Evolutionary conservation across 1,140 invertebrate species (phyloP).

Genomic region (Centruroides vittatus): DNA sequence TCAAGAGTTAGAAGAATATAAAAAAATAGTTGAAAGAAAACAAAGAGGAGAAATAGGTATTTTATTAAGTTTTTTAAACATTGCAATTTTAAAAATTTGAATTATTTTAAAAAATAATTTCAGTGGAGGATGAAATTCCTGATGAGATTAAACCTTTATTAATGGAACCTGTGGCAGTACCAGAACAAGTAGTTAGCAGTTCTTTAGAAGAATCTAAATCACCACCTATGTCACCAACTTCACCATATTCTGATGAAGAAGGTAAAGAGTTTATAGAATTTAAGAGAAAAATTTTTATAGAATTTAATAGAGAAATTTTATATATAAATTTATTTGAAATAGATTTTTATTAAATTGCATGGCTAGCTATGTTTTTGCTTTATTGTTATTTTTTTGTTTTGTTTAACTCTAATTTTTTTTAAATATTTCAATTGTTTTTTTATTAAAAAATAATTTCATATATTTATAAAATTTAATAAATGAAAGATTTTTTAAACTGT

Average conservation of each 20-base stretch:
- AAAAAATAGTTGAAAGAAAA: conserved; percentile 65
- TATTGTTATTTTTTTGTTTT: not conserved
- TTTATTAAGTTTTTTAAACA: too few species aligned
- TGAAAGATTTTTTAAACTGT: too few species aligned
- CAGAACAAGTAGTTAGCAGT: conserved; percentile 10
- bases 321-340: too few species aligned
- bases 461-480: too few species aligned
- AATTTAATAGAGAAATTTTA: not conserved
- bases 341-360: not conserved
- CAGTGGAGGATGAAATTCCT: conserved; percentile 21
- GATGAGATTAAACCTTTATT: conserved; percentile 21
- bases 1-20: conserved; percentile 74
- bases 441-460: too few species aligned
- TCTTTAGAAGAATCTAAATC: conserved; percentile 11
- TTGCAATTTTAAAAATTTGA: too few species aligned
- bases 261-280: conserved; percentile 10
- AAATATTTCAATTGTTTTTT: too few species aligned
- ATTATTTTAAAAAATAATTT: not conserved
- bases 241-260: conserved; percentile 24
- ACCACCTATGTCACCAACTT: conserved; percentile 20
- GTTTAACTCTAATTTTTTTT: too few species aligned
- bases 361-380: not conserved
- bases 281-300: not conserved
- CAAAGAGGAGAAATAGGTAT: conserved; percentile 46
- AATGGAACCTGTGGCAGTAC: conserved; percentile 18